These are phyloP conservation scores for Cecropterus lyciades DNA, from an alignment of 1,140 invertebrate genomes.

Conservation along the genomic window DNA sequence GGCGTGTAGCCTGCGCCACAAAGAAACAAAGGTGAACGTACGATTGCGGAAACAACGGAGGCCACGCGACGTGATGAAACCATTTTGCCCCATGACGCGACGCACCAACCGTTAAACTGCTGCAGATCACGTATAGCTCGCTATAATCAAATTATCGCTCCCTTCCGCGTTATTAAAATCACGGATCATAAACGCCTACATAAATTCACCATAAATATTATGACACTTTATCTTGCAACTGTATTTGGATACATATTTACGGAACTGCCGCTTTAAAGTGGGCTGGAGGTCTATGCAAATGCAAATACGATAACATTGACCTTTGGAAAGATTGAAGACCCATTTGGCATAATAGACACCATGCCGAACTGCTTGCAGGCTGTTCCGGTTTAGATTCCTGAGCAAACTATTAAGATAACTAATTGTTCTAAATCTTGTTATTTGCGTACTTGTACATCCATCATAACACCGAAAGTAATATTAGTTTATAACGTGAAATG, in stretches of 20 bases:
- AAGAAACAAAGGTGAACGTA: constrained; percentile 70
- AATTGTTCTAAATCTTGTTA: too few species aligned
- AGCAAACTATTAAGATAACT: neutral
- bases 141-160: constrained; percentile 3
- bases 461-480: too few species aligned
- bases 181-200: constrained; percentile 27
- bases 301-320: constrained; percentile 39
- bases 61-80: constrained; percentile 64
- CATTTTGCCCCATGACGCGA: constrained; percentile 55
- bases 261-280: constrained; percentile 43
- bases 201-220: constrained; percentile 18
- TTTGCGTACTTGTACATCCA: too few species aligned
- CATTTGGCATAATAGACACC: neutral
- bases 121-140: constrained; percentile 24
- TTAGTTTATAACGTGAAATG: too few species aligned
- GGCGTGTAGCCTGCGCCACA: constrained; percentile 37
- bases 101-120: constrained; percentile 27
- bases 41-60: constrained; percentile 72
- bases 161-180: constrained; percentile 24
- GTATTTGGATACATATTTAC: constrained; percentile 46
- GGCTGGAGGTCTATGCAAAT: constrained; percentile 49
- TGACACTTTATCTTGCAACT: constrained; percentile 24
- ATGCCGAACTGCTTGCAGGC: neutral
- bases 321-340: constrained; percentile 31
- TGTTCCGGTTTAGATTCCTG: neutral